Base-by-base conservation (phyloP, 1,140 invertebrate genomes). In the Drosophila cardini region DNA sequence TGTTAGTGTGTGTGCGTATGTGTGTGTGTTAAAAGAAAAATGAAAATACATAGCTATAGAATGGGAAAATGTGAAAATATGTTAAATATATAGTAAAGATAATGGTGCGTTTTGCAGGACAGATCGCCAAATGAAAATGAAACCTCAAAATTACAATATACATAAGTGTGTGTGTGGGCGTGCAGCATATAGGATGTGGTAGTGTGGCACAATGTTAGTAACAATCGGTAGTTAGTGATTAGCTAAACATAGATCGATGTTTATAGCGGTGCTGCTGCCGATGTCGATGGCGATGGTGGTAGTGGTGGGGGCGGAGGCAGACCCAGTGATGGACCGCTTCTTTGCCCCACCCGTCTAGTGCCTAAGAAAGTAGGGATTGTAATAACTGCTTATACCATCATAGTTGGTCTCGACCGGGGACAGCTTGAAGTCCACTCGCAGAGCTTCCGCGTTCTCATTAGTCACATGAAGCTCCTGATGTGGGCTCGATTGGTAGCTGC, bases 301-400 rank as follows among this genome's bases (percentile, higher is more conserved):
- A 4, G 38, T 18, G 13, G 38, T 13, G 55, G 15, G 36, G 40
- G 18, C 55, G 55, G 36, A 3, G 57, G 32, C 48, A 32, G 26
- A 4, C 21, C 21, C 21, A 3, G 21, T 2, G 21, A 4, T 4
- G 21, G 21, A 21, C 13, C 13, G 32, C 45, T 11, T 0, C 9
- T 11, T 3, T 18, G 18, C 43, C 43, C 8, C 13, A 11, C 10
- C 56, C 56, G 8, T 76, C 71, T 91, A 91, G 73, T 85, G 81
- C 61, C 81, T 89, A 78, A 90, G 90, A 77, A 86, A 86, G 78
- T 91, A 91, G 67, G 90, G 84, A 86, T 80, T 90, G 69, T 91
- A 91, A 78, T 84, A 91, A 90, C 90, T 78, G 90, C 85, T 91
- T 77, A 90, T 92, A 92, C 91, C 91, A 91, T 91, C 91, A 83